A percentile compares a stretch with the other conserved stretches of the same genome.
Evolutionary conservation across 2,888 invertebrate genomes (phyloP).

Genomic region (Stenotaenia linearis): DNA sequence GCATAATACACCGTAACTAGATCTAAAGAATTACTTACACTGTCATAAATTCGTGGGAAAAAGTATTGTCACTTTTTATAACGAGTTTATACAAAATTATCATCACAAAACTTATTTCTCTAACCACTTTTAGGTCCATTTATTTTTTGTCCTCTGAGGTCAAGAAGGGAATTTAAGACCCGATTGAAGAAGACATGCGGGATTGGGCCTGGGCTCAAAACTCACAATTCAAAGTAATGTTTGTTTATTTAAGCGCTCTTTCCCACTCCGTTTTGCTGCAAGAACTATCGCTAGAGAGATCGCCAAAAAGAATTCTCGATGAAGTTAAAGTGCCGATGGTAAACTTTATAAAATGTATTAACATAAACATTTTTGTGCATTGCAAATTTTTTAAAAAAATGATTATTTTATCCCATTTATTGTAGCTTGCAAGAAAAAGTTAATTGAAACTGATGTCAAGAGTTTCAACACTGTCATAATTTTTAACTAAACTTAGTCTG

Average conservation of each 20-base stretch:
- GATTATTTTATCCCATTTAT: neutral
- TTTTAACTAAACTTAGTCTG: neutral
- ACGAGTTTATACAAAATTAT: neutral
- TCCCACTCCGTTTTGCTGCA: neutral
- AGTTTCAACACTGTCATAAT: neutral
- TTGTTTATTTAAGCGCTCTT: neutral
- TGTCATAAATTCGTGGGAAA: neutral
- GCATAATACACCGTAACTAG: neutral
- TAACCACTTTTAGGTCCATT: constrained; percentile 6
- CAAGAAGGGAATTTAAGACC: neutral
- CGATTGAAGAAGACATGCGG: neutral
- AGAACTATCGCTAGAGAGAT: neutral
- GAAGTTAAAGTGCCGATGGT: neutral
- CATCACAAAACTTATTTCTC: neutral
- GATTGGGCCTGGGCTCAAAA: neutral
- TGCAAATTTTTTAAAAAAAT: neutral
- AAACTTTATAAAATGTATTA: neutral
- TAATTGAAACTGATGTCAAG: neutral
- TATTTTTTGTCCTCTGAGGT: neutral
- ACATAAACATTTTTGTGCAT: neutral
- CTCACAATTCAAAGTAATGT: constrained; percentile 2
- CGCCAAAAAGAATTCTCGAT: neutral
- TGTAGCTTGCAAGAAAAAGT: neutral
- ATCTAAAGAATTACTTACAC: neutral
- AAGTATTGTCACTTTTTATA: neutral